Evolutionary conservation across 2,888 invertebrate genomes (phyloP).

Genomic region (Agrochola litura): DNA sequence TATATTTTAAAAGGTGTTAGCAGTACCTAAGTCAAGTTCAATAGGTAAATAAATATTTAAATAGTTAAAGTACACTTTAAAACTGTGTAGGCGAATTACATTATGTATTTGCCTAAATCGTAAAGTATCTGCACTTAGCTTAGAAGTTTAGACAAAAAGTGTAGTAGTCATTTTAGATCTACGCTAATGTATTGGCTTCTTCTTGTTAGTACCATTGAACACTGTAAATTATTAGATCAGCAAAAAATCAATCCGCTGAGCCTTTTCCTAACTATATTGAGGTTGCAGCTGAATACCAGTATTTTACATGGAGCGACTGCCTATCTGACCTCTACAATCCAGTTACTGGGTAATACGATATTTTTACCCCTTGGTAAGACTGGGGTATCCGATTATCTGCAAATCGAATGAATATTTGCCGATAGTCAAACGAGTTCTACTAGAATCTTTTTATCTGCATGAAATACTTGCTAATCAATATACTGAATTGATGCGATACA

Average conservation of each 20-base stretch:
- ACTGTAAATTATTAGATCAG: neutral
- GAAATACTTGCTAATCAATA: constrained; percentile 28
- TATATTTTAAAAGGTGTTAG: constrained; percentile 34
- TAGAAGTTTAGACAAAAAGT: constrained; percentile 38
- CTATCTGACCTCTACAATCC: too few relatives aligned
- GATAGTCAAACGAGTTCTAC: neutral
- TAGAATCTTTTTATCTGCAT: neutral
- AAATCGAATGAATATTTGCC: neutral
- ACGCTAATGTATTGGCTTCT: neutral
- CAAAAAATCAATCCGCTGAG: too few relatives aligned
- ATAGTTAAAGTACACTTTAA: constrained; percentile 39
- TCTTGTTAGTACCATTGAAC: neutral
- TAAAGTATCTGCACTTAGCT: constrained; percentile 25
- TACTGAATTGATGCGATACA: constrained; percentile 28
- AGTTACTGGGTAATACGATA: too few relatives aligned
- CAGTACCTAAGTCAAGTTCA: constrained; percentile 27
- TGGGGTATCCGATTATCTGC: neutral
- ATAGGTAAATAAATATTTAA: constrained; percentile 38
- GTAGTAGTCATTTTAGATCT: constrained; percentile 9
- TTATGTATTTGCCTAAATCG: constrained; percentile 20
- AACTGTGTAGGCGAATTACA: constrained; percentile 38
- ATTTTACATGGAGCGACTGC: too few relatives aligned
- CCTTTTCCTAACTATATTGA: too few relatives aligned
- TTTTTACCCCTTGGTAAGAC: too few relatives aligned
- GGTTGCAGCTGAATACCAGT: too few relatives aligned